Evolutionary conservation across 2,888 invertebrate species (phyloP).

Genomic region (Hydrotaea diabolus): DNA sequence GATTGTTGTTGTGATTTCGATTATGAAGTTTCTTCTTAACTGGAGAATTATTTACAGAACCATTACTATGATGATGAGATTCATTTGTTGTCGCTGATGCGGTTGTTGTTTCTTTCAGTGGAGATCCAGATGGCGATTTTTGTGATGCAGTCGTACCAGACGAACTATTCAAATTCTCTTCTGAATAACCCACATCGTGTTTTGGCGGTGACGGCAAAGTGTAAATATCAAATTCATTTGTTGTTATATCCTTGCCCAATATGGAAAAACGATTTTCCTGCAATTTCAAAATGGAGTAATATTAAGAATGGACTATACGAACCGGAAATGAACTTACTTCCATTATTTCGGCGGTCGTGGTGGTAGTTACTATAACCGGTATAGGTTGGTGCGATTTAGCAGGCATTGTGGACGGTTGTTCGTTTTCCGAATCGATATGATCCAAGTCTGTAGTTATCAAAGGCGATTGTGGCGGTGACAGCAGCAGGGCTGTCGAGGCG

Average conservation of each 20-base stretch:
- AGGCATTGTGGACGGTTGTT: slow-evolving; percentile 62
- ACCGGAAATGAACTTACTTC: slow-evolving; percentile 61
- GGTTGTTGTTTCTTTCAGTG: slow-evolving; percentile 65
- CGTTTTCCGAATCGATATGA: slow-evolving; percentile 27
- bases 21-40: slow-evolving; percentile 70
- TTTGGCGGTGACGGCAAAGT: slow-evolving; percentile 72
- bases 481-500: slow-evolving; percentile 65
- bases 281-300: background rate
- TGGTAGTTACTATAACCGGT: slow-evolving; percentile 72
- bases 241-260: slow-evolving; percentile 64
- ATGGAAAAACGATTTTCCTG: slow-evolving; percentile 69
- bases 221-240: slow-evolving; percentile 68
- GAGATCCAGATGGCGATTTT: slow-evolving; percentile 69
- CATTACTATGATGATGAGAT: slow-evolving; percentile 55
- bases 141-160: slow-evolving; percentile 74
- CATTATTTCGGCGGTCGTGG: slow-evolving; percentile 69
- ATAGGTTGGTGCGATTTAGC: slow-evolving; percentile 69
- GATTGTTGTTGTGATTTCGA: slow-evolving; percentile 75
- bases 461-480: slow-evolving; percentile 65
- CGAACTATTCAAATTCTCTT: slow-evolving; percentile 71
- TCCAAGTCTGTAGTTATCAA: slow-evolving; percentile 23
- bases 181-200: slow-evolving; percentile 45
- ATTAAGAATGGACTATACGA: background rate
- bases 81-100: slow-evolving; percentile 66
- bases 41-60: slow-evolving; percentile 60